Percentiles rank a stretch among this genome's conserved stretches.
Evolutionary conservation across 2,888 invertebrate species (phyloP).

Genomic region (Notodonta dromedarius): DNA sequence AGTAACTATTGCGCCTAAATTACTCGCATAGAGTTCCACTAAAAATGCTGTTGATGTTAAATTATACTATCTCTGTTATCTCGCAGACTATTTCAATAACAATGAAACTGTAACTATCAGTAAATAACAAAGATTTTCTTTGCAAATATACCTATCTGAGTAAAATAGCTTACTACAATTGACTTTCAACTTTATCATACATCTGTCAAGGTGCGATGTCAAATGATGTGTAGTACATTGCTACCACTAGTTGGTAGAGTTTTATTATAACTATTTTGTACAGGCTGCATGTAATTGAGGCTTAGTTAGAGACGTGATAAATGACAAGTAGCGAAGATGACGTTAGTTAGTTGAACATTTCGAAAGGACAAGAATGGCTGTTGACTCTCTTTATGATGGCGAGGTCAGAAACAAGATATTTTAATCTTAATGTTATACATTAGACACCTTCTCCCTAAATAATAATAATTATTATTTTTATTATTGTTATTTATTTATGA

Average conservation of each 20-base stretch:
- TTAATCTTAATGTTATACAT: too few species aligned
- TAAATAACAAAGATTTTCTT: slow-evolving; percentile 32
- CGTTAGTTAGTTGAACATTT: too few species aligned
- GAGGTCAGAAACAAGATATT: too few species aligned
- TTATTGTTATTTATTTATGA: too few species aligned
- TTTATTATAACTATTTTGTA: slow-evolving; percentile 17
- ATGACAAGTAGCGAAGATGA: slow-evolving; percentile 13
- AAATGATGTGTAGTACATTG: not conserved
- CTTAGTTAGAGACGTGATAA: slow-evolving; percentile 27
- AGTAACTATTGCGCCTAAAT: slow-evolving; percentile 11
- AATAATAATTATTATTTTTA: too few species aligned
- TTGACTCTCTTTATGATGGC: too few species aligned
- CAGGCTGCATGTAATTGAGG: slow-evolving; percentile 22
- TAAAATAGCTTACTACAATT: slow-evolving; percentile 8
- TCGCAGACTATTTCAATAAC: slow-evolving; percentile 27
- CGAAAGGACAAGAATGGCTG: too few species aligned
- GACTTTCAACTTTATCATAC: slow-evolving; percentile 5
- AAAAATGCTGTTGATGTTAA: slow-evolving; percentile 34
- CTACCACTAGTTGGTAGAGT: slow-evolving; percentile 16
- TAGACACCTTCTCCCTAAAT: too few species aligned
- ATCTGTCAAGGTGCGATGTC: slow-evolving; percentile 5
- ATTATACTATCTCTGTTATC: slow-evolving; percentile 31
- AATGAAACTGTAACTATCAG: slow-evolving; percentile 28
- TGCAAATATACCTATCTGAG: slow-evolving; percentile 34
- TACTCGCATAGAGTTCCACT: slow-evolving; percentile 17